Base-by-base conservation (phyloP, 2,888 invertebrate species). In the Agonopterix subpropinquella region DNA sequence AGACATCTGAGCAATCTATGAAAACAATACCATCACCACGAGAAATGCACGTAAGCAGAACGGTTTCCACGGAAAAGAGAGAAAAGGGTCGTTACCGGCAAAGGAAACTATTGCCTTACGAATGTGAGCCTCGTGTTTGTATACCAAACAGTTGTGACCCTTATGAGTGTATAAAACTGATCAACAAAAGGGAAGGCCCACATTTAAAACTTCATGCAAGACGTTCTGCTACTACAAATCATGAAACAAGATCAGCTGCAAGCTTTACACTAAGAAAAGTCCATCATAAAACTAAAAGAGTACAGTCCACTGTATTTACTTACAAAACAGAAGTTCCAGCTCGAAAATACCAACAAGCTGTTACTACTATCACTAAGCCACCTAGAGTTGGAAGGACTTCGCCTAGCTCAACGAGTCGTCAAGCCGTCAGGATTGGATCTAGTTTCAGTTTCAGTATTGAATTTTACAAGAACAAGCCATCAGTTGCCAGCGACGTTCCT, bases 91-190 rank as follows among this genome's bases (percentile, higher is more conserved):
- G 28, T 28, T 5, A 28, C 28, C 28, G 28, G 28, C 28, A 28
- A 28, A 28, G 28, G 5, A 15, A 42, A 15, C 52, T 63, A 39
- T 44, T 53, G 45, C 57, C 62, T 8, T 61, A 62, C 45, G 62
- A 64, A 54, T 66, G 64, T 57, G 65, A 64, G 45, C 67, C 71
- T 9, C 54, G 55, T 47, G 55, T 63, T 11, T 71, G 65, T 58
- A 45, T 58, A 37, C 64, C 35, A 63, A 61, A 53, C 39, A 39
- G n/a, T n/a, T n/a, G 52, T 47, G 2, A 9, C 39, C 18, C 47
- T 11, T 36, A 53, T 41, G 36, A 36, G 4, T 36, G 42, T 37
- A n/a, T 36, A 47, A 28, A 28, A 28, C 28, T 28, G 28, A 28
- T 28, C 5, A 28, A 28, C 28, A 28, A 28, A 28, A 28, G 28